phyloP scores from a whole-genome alignment of 2,888 invertebrate genomes.

The Cecidostiba fungosa region DNA sequence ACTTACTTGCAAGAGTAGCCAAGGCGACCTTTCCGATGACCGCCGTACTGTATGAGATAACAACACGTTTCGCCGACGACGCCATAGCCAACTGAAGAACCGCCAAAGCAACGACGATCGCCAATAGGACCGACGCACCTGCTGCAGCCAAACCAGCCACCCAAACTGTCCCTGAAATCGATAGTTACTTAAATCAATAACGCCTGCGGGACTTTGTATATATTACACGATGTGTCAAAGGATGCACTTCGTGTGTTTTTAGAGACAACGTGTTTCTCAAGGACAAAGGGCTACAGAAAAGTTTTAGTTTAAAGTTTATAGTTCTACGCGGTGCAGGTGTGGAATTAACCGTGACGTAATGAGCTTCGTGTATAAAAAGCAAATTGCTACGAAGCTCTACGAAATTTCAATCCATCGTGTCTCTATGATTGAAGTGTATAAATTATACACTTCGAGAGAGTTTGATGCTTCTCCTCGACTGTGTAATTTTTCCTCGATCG shows the following conservation, averaged over 20 bases:
- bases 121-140: constrained; percentile 87
- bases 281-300: too few species aligned
- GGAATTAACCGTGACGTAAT: too few species aligned
- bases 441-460: neutral
- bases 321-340: too few species aligned
- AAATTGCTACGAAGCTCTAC: neutral
- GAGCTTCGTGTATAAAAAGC: neutral
- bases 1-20: constrained; percentile 89
- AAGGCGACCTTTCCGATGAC: constrained; percentile 90
- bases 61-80: constrained; percentile 90
- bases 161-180: constrained; percentile 88
- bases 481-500: neutral
- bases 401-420: neutral
- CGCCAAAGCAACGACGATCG: constrained; percentile 89
- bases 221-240: neutral
- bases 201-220: neutral
- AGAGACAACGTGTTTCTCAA: too few species aligned
- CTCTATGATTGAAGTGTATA: neutral
- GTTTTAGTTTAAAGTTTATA: too few species aligned
- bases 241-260: too few species aligned
- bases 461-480: too few species aligned
- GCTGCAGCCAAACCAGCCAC: constrained; percentile 91
- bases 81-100: constrained; percentile 94
- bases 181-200: neutral
- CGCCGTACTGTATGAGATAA: constrained; percentile 88